A percentile compares a stretch with the other conserved stretches of the same genome.
Evolutionary conservation across 2,797 vertebrate genomes (phyloP).

Genomic region (Buceros bicornis): DNA sequence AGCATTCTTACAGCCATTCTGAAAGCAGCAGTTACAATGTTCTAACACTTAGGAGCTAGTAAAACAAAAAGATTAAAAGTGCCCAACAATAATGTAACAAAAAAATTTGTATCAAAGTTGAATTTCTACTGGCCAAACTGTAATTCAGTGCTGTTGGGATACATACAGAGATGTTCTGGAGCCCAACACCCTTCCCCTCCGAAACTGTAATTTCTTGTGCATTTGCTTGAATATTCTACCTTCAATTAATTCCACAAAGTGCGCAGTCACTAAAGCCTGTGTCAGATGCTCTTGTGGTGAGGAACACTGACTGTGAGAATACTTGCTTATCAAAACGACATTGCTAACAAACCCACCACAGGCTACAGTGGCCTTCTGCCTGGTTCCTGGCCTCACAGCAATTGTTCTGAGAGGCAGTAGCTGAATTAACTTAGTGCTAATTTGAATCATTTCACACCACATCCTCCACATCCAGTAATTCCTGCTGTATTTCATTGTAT

Average conservation of each 20-base stretch:
- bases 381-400: background rate
- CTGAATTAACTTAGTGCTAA: background rate
- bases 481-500: conserved; percentile 63
- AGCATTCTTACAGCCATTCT: background rate
- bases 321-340: background rate
- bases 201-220: background rate
- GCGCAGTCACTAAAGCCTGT: background rate
- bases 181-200: background rate
- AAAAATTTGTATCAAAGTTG: background rate
- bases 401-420: background rate
- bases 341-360: fast-evolving
- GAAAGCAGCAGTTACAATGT: background rate
- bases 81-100: background rate
- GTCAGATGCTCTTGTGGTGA: background rate
- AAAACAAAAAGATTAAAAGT: background rate
- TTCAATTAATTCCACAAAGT: background rate
- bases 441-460: background rate
- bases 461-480: background rate
- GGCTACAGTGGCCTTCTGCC: background rate
- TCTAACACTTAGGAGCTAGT: background rate
- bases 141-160: background rate
- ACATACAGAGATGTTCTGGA: background rate
- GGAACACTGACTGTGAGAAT: background rate
- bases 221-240: background rate
- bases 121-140: background rate